A percentile compares a stretch with the other conserved stretches of the same genome.
These are phyloP conservation scores for Phorcus lineatus DNA, from an alignment of 2,888 invertebrate species.

Conservation along the genomic window DNA sequence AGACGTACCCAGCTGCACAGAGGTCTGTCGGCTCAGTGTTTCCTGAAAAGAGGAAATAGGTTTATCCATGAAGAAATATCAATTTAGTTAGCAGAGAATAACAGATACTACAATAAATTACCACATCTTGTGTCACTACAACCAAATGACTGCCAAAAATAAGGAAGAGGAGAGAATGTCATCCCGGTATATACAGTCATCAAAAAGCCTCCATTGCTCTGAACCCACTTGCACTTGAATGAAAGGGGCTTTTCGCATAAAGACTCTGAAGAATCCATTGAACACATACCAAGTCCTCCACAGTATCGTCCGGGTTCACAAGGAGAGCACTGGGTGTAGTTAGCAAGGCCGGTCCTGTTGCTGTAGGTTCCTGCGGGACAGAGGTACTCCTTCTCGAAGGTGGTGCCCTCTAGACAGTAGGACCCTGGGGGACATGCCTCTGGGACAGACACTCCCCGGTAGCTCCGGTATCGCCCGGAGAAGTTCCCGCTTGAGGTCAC, in stretches of 20 bases:
- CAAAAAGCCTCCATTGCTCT: no score
- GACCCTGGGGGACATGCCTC: constrained; percentile 65
- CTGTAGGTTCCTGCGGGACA: constrained; percentile 71
- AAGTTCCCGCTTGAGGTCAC: constrained; percentile 64
- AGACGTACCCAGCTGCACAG: constrained; percentile 68
- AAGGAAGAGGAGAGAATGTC: no score
- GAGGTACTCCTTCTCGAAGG: constrained; percentile 57
- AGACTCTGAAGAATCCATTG: no score
- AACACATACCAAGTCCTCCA: constrained; percentile 61
- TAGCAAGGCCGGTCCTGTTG: constrained; percentile 60
- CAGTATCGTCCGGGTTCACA: constrained; percentile 72
- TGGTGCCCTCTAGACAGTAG: constrained; percentile 69
- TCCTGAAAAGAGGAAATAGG: constrained; percentile 50
- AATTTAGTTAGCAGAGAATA: no score
- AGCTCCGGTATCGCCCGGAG: constrained; percentile 65
- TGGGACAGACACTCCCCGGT: constrained; percentile 70
- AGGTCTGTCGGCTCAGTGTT: constrained; percentile 64
- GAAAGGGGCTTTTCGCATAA: no score
- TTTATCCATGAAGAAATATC: neutral
- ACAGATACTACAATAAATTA: no score
- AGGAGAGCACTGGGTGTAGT: constrained; percentile 65
- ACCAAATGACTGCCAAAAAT: no score
- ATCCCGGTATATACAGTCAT: no score
- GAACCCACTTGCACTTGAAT: no score
- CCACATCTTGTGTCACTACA: no score